Base-by-base conservation (phyloP, 2,113 vertebrate species). In the Oncorhynchus tshawytscha region DNA sequence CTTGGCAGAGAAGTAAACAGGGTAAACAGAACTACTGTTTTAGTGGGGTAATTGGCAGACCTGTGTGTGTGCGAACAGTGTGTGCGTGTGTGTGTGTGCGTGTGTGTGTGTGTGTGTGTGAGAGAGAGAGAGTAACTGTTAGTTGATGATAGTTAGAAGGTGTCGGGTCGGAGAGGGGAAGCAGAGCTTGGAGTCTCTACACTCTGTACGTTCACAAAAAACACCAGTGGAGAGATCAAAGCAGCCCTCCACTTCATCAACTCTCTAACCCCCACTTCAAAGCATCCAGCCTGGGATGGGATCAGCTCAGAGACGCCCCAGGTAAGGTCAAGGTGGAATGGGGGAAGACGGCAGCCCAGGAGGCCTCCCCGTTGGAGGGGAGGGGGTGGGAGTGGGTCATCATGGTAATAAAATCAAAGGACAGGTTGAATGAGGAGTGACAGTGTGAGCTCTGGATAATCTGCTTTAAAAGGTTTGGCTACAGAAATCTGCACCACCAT, bases 231-330 rank as follows among this genome's bases (percentile, higher is more conserved):
- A 3, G 6, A 65, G 45, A 82, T 82, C 60, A 84, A 83, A 87
- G 67, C 65, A 12, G 60, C 22, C 9, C 27, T 82, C 67, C 5
- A 27, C 48, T 72, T 67, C 57, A 65, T 82, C 51, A 82, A 79
- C 73, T 34, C 18, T 67, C 57, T 3, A 71, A 64, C 66, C 3
- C 73, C 66, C 45, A 83, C 81, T 79, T 88, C 77, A 87, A 84
- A 86, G 84, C 72, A 16, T 16, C 48, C 3, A 18, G 39, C 49
- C 51, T 12, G 39, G 66, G 60, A 39, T 67, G 73, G 68, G 16
- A 54, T 54, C 51, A 18, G 16, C 60, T 64, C 62, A 27, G 64
- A 27, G 16, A 18, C 24, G 64, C 5, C 64, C 64, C 64, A 25
- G 54, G 67, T 67, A 70, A 62, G 67, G n/a, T 59, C 74, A 66